These are phyloP conservation scores for Pterobdella sp. DNA, from an alignment of 2,888 invertebrate genomes.

Conservation along the genomic window DNA sequence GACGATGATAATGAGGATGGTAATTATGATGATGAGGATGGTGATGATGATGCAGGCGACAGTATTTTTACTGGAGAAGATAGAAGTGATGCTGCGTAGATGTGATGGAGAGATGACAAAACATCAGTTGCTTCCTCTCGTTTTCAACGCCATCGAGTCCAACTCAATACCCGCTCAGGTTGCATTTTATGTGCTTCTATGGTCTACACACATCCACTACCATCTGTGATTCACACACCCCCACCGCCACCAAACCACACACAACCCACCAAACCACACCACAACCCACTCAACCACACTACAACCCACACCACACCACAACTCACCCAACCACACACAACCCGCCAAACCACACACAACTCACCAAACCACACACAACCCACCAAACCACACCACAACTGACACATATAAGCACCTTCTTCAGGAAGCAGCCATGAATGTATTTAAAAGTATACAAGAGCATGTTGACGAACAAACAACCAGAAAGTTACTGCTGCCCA, in stretches of 20 bases:
- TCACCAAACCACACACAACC: neutral
- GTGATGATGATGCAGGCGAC: constrained; percentile 60
- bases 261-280: neutral
- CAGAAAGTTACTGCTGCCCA: constrained; percentile 70
- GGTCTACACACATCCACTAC: no score
- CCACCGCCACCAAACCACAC: neutral
- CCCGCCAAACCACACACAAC: neutral
- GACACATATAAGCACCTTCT: neutral
- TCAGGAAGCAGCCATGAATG: constrained; percentile 78
- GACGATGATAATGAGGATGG: no score
- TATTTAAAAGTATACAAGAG: constrained; percentile 74
- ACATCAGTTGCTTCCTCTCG: constrained; percentile 73
- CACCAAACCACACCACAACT: neutral
- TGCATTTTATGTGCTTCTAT: constrained; percentile 33
- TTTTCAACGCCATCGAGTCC: constrained; percentile 78
- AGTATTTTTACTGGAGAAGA: constrained; percentile 76
- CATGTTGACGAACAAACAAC: constrained; percentile 74
- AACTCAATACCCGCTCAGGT: constrained; percentile 84
- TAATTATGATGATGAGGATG: neutral
- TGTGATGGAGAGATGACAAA: constrained; percentile 71
- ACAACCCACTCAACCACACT: neutral
- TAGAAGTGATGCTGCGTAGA: constrained; percentile 79
- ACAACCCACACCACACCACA: no score
- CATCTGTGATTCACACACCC: no score
- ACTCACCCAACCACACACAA: neutral